Conservation (phyloP, 2,797 vertebrate genomes). For the Pseudocheirus occidentalis region DNA sequence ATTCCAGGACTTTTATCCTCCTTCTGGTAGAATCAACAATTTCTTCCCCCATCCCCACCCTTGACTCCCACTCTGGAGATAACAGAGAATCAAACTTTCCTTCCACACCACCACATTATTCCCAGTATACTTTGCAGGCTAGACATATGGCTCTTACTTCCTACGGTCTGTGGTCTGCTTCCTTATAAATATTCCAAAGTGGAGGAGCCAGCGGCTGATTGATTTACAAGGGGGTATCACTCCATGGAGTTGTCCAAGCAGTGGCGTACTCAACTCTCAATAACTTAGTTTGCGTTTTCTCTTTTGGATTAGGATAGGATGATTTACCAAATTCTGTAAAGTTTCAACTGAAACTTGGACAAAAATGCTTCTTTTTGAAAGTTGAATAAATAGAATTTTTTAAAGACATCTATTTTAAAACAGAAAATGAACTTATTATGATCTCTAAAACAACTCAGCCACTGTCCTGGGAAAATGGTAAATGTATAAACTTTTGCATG, state of each 20-base stretch:
- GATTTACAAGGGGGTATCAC: slow-evolving; percentile 58
- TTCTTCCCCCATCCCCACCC: neutral
- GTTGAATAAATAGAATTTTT: neutral
- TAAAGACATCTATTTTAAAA: neutral
- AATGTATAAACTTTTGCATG: neutral
- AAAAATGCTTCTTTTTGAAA: slow-evolving; percentile 50
- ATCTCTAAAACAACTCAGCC: neutral
- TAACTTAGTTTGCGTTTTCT: slow-evolving; percentile 28
- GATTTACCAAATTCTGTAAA: slow-evolving; percentile 14
- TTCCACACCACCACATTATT: neutral
- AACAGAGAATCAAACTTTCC: neutral
- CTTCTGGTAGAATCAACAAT: neutral
- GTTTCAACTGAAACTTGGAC: slow-evolving; percentile 26
- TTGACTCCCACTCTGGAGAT: neutral
- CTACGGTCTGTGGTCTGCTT: slow-evolving; percentile 25
- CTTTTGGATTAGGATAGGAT: slow-evolving; percentile 54
- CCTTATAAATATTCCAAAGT: slow-evolving; percentile 73
- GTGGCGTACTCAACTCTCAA: neutral
- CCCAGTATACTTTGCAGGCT: neutral
- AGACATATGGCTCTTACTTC: slow-evolving; percentile 9
- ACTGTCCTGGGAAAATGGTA: neutral
- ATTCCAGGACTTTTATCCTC: neutral
- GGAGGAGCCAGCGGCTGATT: slow-evolving; percentile 43
- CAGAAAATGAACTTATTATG: neutral
- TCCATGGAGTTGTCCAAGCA: slow-evolving; percentile 14